Conservation (phyloP, 2,797 vertebrate species). For the Mionectes olivaceus region DNA sequence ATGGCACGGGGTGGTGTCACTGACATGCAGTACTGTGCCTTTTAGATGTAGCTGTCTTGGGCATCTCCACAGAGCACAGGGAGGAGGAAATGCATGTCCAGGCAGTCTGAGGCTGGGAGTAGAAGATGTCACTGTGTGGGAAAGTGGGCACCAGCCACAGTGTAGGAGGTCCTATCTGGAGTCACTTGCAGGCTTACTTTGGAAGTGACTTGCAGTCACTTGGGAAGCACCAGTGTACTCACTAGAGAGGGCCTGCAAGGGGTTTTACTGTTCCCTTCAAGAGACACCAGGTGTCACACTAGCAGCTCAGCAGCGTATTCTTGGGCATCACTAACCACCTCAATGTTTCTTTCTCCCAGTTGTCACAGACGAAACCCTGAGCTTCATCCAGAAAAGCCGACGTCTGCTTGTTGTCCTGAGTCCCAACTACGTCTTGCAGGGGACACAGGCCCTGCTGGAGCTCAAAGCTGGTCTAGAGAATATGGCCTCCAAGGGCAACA, state of each 20-base stretch:
- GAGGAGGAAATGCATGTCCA: not conserved
- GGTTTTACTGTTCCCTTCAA: not conserved
- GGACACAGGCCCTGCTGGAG: constrained; percentile 95
- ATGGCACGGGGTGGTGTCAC: not conserved
- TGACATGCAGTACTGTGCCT: not conserved
- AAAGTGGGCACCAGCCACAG: not conserved
- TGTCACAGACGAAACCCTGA: constrained; percentile 96
- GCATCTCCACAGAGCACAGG: fast-evolving
- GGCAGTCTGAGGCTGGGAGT: not conserved
- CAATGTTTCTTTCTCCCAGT: constrained; percentile 85
- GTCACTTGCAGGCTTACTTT: not conserved
- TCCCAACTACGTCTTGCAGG: constrained; percentile 87
- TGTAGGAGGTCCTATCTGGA: not conserved
- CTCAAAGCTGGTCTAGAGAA: constrained; percentile 91
- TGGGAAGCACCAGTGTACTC: not conserved
- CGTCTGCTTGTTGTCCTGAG: constrained; percentile 93
- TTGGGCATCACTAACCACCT: constrained; percentile 66
- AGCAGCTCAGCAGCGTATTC: not conserved
- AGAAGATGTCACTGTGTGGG: not conserved
- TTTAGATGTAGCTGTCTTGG: not conserved
- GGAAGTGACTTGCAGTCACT: too few species aligned
- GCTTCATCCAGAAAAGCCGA: constrained; percentile 92
- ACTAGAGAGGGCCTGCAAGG: not conserved
- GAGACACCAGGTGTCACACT: not conserved
- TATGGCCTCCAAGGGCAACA: constrained; percentile 89